Evolutionary conservation across 2,113 vertebrate genomes (phyloP).

Genomic region (Brienomyrus brachyistius): DNA sequence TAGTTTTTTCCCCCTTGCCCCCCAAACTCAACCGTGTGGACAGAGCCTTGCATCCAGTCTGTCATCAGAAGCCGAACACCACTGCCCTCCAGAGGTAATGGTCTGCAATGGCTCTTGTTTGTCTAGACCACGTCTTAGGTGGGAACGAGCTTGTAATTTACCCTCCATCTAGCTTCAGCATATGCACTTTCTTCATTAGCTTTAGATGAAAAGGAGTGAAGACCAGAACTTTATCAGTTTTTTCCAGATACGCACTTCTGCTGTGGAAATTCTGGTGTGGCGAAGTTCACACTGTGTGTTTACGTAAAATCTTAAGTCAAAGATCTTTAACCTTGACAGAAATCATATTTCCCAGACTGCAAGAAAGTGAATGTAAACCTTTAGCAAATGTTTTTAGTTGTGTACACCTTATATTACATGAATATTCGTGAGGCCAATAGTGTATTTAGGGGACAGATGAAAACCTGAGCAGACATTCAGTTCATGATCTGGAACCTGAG

Average conservation of each 20-base stretch:
- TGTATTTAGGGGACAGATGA: neutral
- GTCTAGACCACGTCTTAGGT: neutral
- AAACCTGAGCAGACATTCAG: neutral
- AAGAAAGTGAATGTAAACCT: neutral
- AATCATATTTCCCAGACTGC: neutral
- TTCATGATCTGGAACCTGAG: neutral
- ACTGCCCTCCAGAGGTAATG: conserved; percentile 8
- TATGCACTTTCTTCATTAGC: neutral
- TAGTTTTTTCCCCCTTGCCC: neutral
- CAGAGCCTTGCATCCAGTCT: neutral
- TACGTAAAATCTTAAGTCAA: neutral
- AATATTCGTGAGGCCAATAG: neutral
- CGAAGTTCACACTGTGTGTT: neutral
- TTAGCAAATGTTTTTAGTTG: neutral
- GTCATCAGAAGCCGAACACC: neutral
- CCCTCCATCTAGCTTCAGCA: neutral
- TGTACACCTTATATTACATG: neutral
- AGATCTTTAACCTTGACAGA: neutral
- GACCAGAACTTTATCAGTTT: neutral
- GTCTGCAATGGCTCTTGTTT: neutral
- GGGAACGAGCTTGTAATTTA: neutral
- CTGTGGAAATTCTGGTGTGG: neutral
- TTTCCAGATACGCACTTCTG: neutral
- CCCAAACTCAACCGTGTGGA: neutral
- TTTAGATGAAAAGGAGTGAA: neutral